phyloP scores from a whole-genome alignment of 2,888 invertebrate genomes.

The Opisthograptis luteolata region DNA sequence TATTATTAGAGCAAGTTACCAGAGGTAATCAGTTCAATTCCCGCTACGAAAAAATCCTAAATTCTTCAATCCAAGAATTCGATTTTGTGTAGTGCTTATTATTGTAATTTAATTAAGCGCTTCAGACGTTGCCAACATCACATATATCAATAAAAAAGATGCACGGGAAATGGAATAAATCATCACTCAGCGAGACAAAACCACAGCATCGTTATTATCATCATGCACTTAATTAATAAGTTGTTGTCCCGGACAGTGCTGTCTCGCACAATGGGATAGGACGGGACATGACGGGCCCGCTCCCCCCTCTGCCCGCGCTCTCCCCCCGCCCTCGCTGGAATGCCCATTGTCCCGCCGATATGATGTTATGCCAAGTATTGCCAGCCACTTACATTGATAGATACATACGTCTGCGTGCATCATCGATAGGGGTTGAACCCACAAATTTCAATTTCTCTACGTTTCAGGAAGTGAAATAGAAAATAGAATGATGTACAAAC shows the following conservation, averaged over 20 bases:
- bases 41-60: too few species aligned
- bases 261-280: constrained; percentile 62
- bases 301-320: constrained; percentile 38
- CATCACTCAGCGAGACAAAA: constrained; percentile 28
- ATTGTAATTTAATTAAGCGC: background rate
- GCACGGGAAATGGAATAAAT: constrained; percentile 16
- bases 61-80: too few species aligned
- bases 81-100: too few species aligned
- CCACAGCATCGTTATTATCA: constrained; percentile 47
- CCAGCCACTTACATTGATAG: constrained; percentile 71
- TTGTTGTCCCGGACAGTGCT: constrained; percentile 57
- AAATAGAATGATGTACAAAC: background rate
- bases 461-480: background rate
- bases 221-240: constrained; percentile 60
- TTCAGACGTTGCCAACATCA: background rate
- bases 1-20: too few species aligned
- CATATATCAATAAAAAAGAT: constrained; percentile 6
- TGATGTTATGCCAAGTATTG: constrained; percentile 72
- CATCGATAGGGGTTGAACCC: constrained; percentile 37
- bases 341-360: constrained; percentile 77
- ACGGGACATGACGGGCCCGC: constrained; percentile 58
- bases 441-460: constrained; percentile 28
- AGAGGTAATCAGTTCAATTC: too few species aligned
- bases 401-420: constrained; percentile 52
- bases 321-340: constrained; percentile 59